These are phyloP conservation scores for Caenorhabditis tropicalis DNA, from an alignment of 1,140 invertebrate species.

Conservation along the genomic window DNA sequence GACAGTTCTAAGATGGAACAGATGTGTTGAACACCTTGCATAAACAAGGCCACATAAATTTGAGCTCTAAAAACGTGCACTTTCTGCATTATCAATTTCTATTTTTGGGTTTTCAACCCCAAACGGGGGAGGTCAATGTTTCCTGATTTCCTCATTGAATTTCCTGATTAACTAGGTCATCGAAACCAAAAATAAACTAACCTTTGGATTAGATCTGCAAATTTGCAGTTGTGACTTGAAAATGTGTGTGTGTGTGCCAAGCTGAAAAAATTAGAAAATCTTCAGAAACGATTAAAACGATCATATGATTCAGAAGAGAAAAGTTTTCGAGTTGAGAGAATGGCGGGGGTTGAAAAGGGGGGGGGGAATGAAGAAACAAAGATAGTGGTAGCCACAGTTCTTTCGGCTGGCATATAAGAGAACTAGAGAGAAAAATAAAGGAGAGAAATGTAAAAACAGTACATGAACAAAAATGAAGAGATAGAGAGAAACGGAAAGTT, in stretches of 20 bases:
- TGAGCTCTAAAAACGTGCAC: not conserved
- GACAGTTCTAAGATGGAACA: not conserved
- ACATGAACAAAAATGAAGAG: not conserved
- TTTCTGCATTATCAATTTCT: not conserved
- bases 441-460: not conserved
- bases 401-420: not conserved
- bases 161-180: slow-evolving; percentile 5
- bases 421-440: not conserved
- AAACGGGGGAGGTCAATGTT: not conserved
- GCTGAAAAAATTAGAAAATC: not conserved
- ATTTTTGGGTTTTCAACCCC: not conserved
- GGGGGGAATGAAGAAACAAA: not conserved
- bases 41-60: too few relatives aligned
- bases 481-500: not conserved
- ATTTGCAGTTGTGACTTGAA: not conserved
- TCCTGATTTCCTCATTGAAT: not conserved
- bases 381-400: slow-evolving; percentile 24
- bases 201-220: not conserved
- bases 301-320: not conserved
- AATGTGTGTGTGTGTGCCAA: not conserved
- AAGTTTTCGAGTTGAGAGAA: not conserved
- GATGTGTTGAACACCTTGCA: too few relatives aligned
- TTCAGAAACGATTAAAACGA: not conserved
- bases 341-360: not conserved
- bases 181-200: not conserved